Evolutionary conservation across 1,140 invertebrate species (phyloP).

Genomic region (Holotrichia oblita): DNA sequence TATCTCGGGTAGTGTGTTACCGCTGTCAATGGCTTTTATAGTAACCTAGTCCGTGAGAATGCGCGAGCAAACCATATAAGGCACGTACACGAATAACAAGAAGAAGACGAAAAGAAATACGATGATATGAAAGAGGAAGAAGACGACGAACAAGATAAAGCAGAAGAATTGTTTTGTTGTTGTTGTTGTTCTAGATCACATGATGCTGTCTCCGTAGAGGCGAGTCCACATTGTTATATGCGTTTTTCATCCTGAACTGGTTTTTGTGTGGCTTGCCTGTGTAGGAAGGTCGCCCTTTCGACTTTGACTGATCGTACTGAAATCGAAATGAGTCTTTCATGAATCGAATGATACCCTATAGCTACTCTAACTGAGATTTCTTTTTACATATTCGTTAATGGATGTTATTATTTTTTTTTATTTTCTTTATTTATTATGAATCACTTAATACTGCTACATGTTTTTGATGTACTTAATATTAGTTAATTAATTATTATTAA

Average conservation of each 20-base stretch:
- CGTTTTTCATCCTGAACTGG: constrained; percentile 28
- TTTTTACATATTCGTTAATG: neutral
- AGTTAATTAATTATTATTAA: too few species aligned
- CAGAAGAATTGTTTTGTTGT: constrained; percentile 9
- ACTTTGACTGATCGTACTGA: neutral
- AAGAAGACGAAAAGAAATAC: constrained; percentile 18
- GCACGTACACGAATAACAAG: constrained; percentile 3
- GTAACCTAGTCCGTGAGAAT: constrained; percentile 34
- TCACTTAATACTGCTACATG: too few species aligned
- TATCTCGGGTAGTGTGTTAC: constrained; percentile 34
- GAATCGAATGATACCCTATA: neutral
- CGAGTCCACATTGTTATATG: constrained; percentile 15
- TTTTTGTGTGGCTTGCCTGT: constrained; percentile 7
- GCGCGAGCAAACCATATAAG: constrained; percentile 22
- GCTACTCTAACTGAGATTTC: neutral
- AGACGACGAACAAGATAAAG: neutral
- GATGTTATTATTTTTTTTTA: neutral
- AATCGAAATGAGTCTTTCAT: neutral
- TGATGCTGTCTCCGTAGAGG: constrained; percentile 19
- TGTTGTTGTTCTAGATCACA: constrained; percentile 23
- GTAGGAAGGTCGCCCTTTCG: constrained; percentile 21
- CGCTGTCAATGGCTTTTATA: constrained; percentile 36
- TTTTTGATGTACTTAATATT: too few species aligned
- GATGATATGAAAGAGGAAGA: constrained; percentile 21
- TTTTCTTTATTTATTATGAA: too few species aligned